These are phyloP conservation scores for Trichonephila inaurata DNA, from an alignment of 1,140 invertebrate species.

Conservation along the genomic window DNA sequence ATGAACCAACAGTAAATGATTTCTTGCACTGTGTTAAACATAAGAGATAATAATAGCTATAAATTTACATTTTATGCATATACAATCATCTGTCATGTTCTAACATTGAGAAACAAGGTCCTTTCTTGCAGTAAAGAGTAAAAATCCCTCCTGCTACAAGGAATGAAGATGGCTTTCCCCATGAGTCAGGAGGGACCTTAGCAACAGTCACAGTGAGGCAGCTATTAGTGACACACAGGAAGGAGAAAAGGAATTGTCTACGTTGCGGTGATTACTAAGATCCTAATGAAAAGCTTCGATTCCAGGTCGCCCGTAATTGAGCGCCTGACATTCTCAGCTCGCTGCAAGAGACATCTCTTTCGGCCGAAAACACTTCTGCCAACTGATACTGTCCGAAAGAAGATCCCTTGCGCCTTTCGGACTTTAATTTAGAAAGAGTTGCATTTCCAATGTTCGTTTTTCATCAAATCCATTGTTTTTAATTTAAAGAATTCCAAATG, in stretches of 20 bases:
- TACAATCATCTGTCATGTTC: too few species aligned
- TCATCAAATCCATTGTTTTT: too few species aligned
- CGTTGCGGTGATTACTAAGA: constrained; percentile 26
- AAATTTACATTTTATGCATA: too few species aligned
- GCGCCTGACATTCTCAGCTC: constrained; percentile 25
- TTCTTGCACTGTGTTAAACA: too few species aligned
- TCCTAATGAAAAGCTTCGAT: constrained; percentile 49
- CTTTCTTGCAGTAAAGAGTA: too few species aligned
- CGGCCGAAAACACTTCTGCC: neutral
- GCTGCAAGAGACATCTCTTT: neutral
- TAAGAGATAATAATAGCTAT: too few species aligned
- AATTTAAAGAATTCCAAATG: too few species aligned
- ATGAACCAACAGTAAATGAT: too few species aligned
- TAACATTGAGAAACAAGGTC: too few species aligned
- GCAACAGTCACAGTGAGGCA: constrained; percentile 5
- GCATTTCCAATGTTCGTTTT: too few species aligned
- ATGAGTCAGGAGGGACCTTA: neutral
- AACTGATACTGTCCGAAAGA: neutral
- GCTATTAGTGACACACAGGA: constrained; percentile 1
- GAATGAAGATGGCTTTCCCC: neutral
- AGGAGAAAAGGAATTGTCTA: constrained; percentile 28
- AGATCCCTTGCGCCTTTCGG: neutral
- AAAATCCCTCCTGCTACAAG: neutral
- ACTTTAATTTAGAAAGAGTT: too few species aligned
- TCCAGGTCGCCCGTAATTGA: constrained; percentile 43